A percentile compares a stretch with the other conserved stretches of the same genome.
phyloP scores from a whole-genome alignment of 2,888 invertebrate genomes.

The Calephelis perditalis region DNA sequence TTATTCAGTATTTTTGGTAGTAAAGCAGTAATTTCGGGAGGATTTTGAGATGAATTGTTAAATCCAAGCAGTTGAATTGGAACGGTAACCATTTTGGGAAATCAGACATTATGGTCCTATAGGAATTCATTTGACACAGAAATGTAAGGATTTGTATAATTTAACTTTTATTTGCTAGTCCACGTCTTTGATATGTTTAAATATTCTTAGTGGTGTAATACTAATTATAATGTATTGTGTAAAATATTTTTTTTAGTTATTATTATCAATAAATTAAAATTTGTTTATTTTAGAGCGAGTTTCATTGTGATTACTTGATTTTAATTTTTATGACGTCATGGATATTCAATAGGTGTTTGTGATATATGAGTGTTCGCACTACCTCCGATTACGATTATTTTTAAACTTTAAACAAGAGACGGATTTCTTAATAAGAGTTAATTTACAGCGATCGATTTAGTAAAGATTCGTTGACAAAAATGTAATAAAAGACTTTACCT shows the following conservation, averaged over 20 bases:
- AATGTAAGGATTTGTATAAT: constrained; percentile 50
- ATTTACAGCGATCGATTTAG: no score
- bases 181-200: constrained; percentile 71
- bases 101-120: not conserved
- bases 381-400: no score
- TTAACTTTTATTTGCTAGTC: constrained; percentile 76
- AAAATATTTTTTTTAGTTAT: constrained; percentile 75
- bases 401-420: no score
- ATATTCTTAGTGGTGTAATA: constrained; percentile 75
- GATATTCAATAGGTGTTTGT: no score
- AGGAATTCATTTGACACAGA: constrained; percentile 28
- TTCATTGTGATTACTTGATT: constrained; percentile 39
- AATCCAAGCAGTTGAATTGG: not conserved
- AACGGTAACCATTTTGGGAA: not conserved
- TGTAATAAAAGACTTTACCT: no score
- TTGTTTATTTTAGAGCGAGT: constrained; percentile 71
- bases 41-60: not conserved
- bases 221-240: constrained; percentile 77
- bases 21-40: no score
- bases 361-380: no score
- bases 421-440: no score
- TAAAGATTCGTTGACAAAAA: no score
- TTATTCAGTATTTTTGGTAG: no score
- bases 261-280: constrained; percentile 77
- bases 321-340: no score